Evolutionary conservation across 2,888 invertebrate species (phyloP), one percentile per base, ranked within the genome.

Genomic region (Ligdia adustata): DNA sequence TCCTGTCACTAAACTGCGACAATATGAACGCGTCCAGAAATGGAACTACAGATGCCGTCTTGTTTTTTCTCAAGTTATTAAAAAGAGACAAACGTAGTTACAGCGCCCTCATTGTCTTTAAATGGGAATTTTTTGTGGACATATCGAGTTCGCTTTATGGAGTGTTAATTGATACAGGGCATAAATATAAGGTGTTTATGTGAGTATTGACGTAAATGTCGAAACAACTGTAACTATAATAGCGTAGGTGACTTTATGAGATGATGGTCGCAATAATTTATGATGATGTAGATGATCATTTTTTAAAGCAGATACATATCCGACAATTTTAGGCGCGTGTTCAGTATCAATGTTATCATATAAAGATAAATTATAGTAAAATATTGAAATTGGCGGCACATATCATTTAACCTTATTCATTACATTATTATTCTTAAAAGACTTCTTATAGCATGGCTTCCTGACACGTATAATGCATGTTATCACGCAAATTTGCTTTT

Each of bases 151-250:
- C 57, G 57, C 63, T 62, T 61, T 60, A 58, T 51, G 45, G 58
- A 61, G 69, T 70, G 69, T 66, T 70, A 70, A 72, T 72, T 72
- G 71, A 63, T 53, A 29, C 34, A 27, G 9, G 51, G 52, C 62
- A 53, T 59, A 42, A 55, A 50, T 63, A 51, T 60, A 45, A 55
- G 52, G 43, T 14, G 42, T 48, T 57, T 26, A 51, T 37, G 42
- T 26, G 33, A 43, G 46, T 52, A 52, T 52, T 48, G 35, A 34
- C 41, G 38, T 44, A 32, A 47, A 52, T 43, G 40, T 44, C 40
- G 11, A 4, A 9, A 7, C 38, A 37, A 47, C 35, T 34, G 40
- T 35, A 20, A 34, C 16, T 11, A 4, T 11, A 18, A 9, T 29
- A n/a, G 22, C 31, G 24, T 27, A 11, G 37, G 11, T 28, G 12